phyloP scores from a whole-genome alignment of 1,140 invertebrate species.

The Gonatopus flavifemur region DNA sequence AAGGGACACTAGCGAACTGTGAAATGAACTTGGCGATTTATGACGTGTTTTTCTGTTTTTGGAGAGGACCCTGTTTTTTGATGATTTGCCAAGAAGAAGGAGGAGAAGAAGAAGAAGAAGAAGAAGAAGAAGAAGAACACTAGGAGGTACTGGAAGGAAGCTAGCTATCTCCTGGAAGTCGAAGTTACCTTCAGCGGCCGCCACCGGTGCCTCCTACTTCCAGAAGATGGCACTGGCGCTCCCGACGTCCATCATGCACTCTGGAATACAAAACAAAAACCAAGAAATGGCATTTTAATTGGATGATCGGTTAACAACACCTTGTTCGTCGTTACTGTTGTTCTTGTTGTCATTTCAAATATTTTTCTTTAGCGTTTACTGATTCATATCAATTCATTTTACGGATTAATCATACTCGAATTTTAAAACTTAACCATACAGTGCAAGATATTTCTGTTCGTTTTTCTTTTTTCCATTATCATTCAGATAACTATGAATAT shows the following conservation, averaged over 20 bases:
- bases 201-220: slow-evolving; percentile 65
- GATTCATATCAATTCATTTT: too few species aligned
- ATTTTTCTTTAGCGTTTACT: slow-evolving; percentile 22
- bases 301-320: too few species aligned
- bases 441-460: slow-evolving; percentile 41
- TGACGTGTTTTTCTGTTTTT: too few species aligned
- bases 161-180: slow-evolving; percentile 65
- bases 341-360: slow-evolving; percentile 24
- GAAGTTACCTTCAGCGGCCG: slow-evolving; percentile 63
- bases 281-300: slow-evolving; percentile 55
- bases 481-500: too few species aligned
- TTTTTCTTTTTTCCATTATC: background rate
- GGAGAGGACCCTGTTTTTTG: slow-evolving; percentile 27
- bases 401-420: too few species aligned
- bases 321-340: slow-evolving; percentile 18
- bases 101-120: slow-evolving; percentile 43
- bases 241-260: slow-evolving; percentile 64
- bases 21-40: slow-evolving; percentile 53
- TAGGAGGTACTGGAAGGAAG: slow-evolving; percentile 50
- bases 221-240: slow-evolving; percentile 64
- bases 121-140: slow-evolving; percentile 43
- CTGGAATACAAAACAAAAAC: slow-evolving; percentile 66
- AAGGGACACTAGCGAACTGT: slow-evolving; percentile 54
- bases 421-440: too few species aligned
- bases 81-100: slow-evolving; percentile 41